Base-by-base conservation (phyloP, 2,797 vertebrate species). In the Diplodus sargus region DNA sequence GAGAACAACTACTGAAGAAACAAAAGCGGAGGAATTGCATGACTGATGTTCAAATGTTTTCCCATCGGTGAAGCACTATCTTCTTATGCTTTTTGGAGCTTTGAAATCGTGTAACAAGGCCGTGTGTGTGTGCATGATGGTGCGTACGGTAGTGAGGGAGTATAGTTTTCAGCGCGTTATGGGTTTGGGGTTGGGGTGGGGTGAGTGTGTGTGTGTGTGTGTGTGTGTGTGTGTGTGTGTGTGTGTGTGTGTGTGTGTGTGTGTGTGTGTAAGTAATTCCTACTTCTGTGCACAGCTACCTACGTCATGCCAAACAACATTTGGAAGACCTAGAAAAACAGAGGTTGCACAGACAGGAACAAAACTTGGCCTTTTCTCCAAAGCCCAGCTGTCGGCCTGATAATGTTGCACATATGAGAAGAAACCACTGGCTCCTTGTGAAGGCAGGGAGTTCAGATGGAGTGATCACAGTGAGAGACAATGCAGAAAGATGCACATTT, bases 351-450 rank as follows among this genome's bases (percentile, higher is more conserved):
- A 59, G 79, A 86, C 84, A 74, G 43, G 59, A 89, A 81, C 79
- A 76, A 89, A 88, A 87, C 56, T 70, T 90, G 89, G 85, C 91
- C 89, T 90, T 92, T 93, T 86, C 81, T 86, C 84, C 75, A n/a
- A 87, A 91, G 83, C 84, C 68, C 74, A 77, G 84, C 90, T 90
- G 87, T 89, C 89, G 48, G 74, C 64, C 79, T 84, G 85, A 92
- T 88, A 84, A 91, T 84, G 85, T 81, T 88, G 92, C 85, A 87
- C 82, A 84, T 84, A 59, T 83, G 88, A 92, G 76, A 86, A 81
- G 85, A 84, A 87, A 92, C 81, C 83, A 49, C 81, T 70, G 86
- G 88, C 84, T 91, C 85, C 74, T 70, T 58, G 72, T 73, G 85
- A 89, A 88, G 80, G 76, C 87, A 77, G 70, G 42, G 79, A 90